These are phyloP conservation scores for Heliconius erato DNA, from an alignment of 2,888 invertebrate species.

Conservation along the genomic window DNA sequence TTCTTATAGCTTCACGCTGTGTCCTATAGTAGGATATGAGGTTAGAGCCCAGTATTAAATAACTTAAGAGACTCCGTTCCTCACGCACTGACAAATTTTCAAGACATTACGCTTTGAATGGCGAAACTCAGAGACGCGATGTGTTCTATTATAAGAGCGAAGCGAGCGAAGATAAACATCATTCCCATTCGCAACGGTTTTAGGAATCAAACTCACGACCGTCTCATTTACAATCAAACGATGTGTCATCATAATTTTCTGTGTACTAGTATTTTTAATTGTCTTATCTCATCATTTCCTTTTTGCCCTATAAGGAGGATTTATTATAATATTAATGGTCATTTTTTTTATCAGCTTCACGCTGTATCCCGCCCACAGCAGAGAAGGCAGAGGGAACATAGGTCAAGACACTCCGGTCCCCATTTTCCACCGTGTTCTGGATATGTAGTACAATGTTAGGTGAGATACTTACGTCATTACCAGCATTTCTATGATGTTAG, in stretches of 20 bases:
- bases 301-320: not conserved
- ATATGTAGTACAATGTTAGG: too few relatives aligned
- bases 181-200: too few relatives aligned
- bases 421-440: too few relatives aligned
- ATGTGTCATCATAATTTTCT: too few relatives aligned
- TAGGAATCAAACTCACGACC: not conserved
- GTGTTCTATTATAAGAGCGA: not conserved
- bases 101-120: not conserved
- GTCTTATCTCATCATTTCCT: not conserved
- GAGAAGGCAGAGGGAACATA: too few relatives aligned
- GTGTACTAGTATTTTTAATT: too few relatives aligned
- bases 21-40: not conserved
- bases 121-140: too few relatives aligned
- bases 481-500: too few relatives aligned
- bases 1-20: not conserved
- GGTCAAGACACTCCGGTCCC: too few relatives aligned
- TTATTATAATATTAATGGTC: not conserved
- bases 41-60: not conserved
- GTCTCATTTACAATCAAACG: not conserved
- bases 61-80: not conserved
- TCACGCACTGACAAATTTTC: not conserved
- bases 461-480: too few relatives aligned
- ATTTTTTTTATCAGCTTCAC: not conserved
- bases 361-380: too few relatives aligned
- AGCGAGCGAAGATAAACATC: not conserved